phyloP scores from a whole-genome alignment of 2,113 vertebrate genomes.

The Fulmarus glacialis region DNA sequence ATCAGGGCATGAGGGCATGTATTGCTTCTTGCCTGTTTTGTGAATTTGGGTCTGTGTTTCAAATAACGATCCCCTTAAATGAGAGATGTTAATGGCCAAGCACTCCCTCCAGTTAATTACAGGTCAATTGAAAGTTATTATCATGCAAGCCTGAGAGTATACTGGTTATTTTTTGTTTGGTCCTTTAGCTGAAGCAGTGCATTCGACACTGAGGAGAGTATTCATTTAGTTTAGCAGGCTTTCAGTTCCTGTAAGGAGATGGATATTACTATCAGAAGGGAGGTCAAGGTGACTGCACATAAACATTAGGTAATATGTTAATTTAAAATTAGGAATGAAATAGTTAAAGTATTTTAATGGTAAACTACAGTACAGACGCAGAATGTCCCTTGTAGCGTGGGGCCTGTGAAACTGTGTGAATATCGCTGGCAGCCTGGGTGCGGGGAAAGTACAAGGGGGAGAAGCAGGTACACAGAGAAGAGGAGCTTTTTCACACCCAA shows the following conservation, averaged over 20 bases:
- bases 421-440: neutral
- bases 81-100: neutral
- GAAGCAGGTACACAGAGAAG: neutral
- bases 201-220: neutral
- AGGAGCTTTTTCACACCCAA: neutral
- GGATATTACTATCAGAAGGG: neutral
- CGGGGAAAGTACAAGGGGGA: neutral
- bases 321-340: neutral
- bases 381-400: accelerated
- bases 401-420: neutral
- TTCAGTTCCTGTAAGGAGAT: neutral
- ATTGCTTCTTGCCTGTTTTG: neutral
- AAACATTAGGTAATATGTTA: neutral
- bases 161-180: neutral
- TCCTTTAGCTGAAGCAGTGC: neutral
- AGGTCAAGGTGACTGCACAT: neutral
- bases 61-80: neutral
- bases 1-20: neutral
- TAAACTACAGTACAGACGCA: neutral
- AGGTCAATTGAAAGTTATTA: neutral
- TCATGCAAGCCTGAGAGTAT: neutral
- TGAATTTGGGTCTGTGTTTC: neutral
- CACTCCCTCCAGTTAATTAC: neutral
- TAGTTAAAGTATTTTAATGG: neutral
- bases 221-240: neutral